Evolutionary conservation across 1,140 invertebrate species (phyloP).

Genomic region (Eubasilissa regina): DNA sequence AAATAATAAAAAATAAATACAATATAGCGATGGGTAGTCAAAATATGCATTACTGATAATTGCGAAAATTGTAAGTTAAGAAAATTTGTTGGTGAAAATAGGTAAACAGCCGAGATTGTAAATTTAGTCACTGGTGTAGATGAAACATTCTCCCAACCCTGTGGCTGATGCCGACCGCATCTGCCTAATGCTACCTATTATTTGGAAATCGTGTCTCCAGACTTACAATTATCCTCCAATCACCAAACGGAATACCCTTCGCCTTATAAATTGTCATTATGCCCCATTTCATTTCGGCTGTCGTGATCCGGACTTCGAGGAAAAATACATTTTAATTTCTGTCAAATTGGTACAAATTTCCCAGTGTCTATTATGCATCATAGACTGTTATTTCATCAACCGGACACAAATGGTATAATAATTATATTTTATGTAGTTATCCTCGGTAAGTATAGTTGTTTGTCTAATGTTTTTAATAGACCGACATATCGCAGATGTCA

Average conservation of each 20-base stretch:
- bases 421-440: constrained; percentile 24
- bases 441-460: constrained; percentile 23
- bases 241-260: constrained; percentile 26
- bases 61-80: too few species aligned
- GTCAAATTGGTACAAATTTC: not conserved
- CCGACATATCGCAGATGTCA: constrained; percentile 16
- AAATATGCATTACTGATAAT: too few species aligned
- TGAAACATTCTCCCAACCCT: not conserved
- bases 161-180: not conserved
- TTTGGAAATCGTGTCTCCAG: constrained; percentile 35
- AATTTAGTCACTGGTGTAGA: too few species aligned
- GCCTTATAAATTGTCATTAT: constrained; percentile 37
- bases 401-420: constrained; percentile 25
- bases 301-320: constrained; percentile 24
- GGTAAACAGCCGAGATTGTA: too few species aligned
- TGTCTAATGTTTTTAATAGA: constrained; percentile 34
- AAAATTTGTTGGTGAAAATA: too few species aligned
- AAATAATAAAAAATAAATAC: too few species aligned
- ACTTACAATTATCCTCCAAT: constrained; percentile 27
- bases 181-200: constrained; percentile 32
- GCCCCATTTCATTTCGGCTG: constrained; percentile 28
- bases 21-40: too few species aligned
- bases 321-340: constrained; percentile 29
- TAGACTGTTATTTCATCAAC: not conserved
- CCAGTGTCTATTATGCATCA: not conserved